These are phyloP conservation scores for Elysia crispata DNA, from an alignment of 2,888 invertebrate genomes.

Conservation along the genomic window DNA sequence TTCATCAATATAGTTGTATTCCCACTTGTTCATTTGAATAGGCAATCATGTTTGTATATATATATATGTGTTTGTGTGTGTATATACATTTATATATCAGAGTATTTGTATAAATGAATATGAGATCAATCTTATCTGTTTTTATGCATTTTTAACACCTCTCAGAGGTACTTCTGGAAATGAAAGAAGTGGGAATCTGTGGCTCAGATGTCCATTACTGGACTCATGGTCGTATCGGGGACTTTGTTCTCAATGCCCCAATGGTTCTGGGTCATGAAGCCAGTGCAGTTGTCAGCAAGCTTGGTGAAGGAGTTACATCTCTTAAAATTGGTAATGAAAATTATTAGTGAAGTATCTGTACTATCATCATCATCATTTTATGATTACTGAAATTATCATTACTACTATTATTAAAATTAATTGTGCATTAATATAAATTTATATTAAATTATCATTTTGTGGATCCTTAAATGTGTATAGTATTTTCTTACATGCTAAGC, in stretches of 20 bases:
- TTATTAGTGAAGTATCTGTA: neutral
- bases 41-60: too few relatives aligned
- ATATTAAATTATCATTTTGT: too few relatives aligned
- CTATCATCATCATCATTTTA: neutral
- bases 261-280: constrained; percentile 98
- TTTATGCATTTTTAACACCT: neutral
- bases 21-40: too few relatives aligned
- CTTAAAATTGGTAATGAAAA: constrained; percentile 80
- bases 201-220: constrained; percentile 96
- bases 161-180: constrained; percentile 90
- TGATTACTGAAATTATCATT: neutral
- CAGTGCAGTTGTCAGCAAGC: constrained; percentile 81
- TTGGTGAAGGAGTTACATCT: constrained; percentile 81
- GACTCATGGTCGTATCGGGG: constrained; percentile 89
- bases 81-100: too few relatives aligned
- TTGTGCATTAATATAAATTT: too few relatives aligned
- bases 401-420: neutral
- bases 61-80: too few relatives aligned
- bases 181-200: constrained; percentile 97
- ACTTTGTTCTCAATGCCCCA: constrained; percentile 90
- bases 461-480: too few relatives aligned
- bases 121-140: too few relatives aligned
- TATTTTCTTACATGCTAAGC: too few relatives aligned
- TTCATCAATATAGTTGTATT: too few relatives aligned
- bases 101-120: too few relatives aligned